Base-by-base conservation (phyloP, 2,797 vertebrate genomes). In the Pelodytes ibericus region DNA sequence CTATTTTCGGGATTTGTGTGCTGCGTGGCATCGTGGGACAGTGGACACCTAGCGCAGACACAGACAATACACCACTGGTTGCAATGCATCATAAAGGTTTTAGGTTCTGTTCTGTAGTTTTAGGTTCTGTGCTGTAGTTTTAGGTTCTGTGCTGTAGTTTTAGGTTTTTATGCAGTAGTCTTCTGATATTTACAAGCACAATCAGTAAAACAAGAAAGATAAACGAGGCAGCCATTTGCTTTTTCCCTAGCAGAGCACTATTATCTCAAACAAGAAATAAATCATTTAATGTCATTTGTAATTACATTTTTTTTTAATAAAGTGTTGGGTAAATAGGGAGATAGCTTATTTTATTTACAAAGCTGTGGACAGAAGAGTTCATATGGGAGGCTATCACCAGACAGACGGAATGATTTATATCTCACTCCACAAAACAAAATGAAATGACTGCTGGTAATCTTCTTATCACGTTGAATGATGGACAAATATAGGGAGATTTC, bases 311-410 rank as follows among this genome's bases (percentile, higher is more conserved):
- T 36, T n/a, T n/a, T n/a, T n/a, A 7, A 39, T 39, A 47, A 15
- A 47, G 16, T 18, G 44, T 47, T 47, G 11, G 1, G 18, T 47
- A 47, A 47, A 47, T 47, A n/a, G 44, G 2, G 16, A 15, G 44
- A 47, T 47, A 47, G 44, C 44, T 47, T 47, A 16, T 47, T 47
- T 47, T 47, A 47, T 47, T 47, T 47, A 47, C 44, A 47, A 47
- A 15, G 4, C 13, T 47, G 44, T 47, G 13, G 4, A 18, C 44
- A 47, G 11, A 47, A 47, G 16, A 47, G 13, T 47, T 47, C 16
- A 18, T 16, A 47, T 47, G 16, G 44, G 4, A 47, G 44, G 44
- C 18, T 47, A 47, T 15, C 4, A 47, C 16, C 44, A 47, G 44
- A 47, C 18, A 47, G 44, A 47, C 4, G 13, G 18, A 13, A 47